Conservation (phyloP, 2,797 vertebrate species). For the Pangasius krempfi region DNA sequence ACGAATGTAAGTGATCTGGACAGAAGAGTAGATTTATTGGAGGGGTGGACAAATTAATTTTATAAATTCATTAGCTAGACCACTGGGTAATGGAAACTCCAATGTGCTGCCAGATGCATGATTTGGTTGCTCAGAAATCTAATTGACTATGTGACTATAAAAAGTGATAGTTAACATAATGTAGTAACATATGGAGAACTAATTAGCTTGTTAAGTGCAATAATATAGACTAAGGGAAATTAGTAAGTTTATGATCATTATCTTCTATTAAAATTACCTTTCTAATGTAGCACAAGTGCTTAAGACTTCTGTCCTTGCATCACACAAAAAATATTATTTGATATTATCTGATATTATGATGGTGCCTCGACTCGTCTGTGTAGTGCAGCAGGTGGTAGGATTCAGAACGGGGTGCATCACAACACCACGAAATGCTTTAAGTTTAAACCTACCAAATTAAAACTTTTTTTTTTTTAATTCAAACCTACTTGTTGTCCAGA, state of each 20-base stretch:
- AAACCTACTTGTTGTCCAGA: background rate
- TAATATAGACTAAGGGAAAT: background rate
- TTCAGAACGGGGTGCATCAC: background rate
- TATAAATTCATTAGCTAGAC: background rate
- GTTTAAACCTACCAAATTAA: background rate
- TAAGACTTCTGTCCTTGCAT: background rate
- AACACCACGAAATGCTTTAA: background rate
- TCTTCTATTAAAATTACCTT: background rate
- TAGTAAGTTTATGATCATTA: background rate
- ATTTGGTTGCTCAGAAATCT: background rate
- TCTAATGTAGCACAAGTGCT: background rate
- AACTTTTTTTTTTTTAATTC: background rate
- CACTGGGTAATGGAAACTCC: background rate
- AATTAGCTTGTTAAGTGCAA: background rate
- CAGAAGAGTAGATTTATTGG: background rate
- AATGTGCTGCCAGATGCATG: background rate
- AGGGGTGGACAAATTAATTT: background rate
- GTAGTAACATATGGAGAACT: background rate
- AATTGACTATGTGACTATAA: background rate
- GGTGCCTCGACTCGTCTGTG: background rate
- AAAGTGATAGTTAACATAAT: background rate
- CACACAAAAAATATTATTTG: background rate
- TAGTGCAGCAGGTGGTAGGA: background rate
- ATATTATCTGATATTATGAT: background rate
- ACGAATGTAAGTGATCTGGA: background rate